Percentiles rank a stretch among this genome's conserved stretches.
These are phyloP conservation scores for Gerosis bhagava DNA, from an alignment of 2,888 invertebrate species.

Conservation along the genomic window DNA sequence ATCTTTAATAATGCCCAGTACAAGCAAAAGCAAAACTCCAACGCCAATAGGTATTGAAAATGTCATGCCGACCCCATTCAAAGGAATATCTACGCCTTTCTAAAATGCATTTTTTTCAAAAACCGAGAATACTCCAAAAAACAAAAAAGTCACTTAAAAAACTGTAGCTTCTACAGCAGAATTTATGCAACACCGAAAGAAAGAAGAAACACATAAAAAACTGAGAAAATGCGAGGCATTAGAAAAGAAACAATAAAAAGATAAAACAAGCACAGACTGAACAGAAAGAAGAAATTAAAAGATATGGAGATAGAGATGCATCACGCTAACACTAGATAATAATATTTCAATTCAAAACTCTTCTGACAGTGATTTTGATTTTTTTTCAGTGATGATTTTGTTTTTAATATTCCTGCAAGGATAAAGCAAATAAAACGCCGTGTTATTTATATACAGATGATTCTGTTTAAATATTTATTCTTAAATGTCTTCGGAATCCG, in stretches of 20 bases:
- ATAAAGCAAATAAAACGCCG: constrained; percentile 2
- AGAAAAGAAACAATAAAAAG: constrained; percentile 6
- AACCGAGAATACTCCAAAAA: background rate
- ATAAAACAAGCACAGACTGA: constrained; percentile 6
- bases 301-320: background rate
- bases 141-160: background rate
- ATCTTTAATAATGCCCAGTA: constrained; percentile 1
- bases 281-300: constrained; percentile 6
- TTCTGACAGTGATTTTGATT: constrained; percentile 5
- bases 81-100: background rate
- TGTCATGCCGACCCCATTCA: constrained; percentile 4
- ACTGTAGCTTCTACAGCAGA: constrained; percentile 1
- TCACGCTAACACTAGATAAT: constrained; percentile 3
- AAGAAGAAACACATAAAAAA: constrained; percentile 1
- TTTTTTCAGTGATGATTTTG: constrained; percentile 3
- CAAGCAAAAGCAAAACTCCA: constrained; percentile 1
- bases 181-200: constrained; percentile 2
- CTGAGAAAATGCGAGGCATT: background rate
- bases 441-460: background rate
- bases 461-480: constrained; percentile 5
- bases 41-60: constrained; percentile 5
- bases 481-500: no score
- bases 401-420: constrained; percentile 1
- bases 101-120: constrained; percentile 1
- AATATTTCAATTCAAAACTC: constrained; percentile 2